A percentile compares a stretch with the other conserved stretches of the same genome.
Evolutionary conservation across 2,888 invertebrate species (phyloP).

Genomic region (Drosophila buzzatii): DNA sequence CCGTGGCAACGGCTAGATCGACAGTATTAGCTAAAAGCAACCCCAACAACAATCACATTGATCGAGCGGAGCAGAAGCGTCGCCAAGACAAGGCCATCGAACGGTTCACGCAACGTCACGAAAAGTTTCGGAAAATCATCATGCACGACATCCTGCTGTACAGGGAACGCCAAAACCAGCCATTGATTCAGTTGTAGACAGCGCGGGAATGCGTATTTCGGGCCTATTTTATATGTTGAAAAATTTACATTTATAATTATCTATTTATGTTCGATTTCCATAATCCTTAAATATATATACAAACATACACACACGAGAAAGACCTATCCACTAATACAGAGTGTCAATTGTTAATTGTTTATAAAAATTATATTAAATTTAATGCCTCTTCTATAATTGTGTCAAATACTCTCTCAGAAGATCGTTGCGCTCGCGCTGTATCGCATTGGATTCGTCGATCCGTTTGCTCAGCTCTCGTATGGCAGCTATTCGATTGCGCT

Average conservation of each 20-base stretch:
- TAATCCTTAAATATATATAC: slow-evolving; percentile 27
- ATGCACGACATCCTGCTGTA: slow-evolving; percentile 80
- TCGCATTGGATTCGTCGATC: slow-evolving; percentile 58
- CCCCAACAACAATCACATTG: slow-evolving; percentile 18
- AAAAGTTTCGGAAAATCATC: slow-evolving; percentile 76
- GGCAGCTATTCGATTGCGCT: slow-evolving; percentile 57
- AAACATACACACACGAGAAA: slow-evolving; percentile 1
- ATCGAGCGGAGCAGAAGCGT: slow-evolving; percentile 42
- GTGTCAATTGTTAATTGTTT: neutral
- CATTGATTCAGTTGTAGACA: slow-evolving; percentile 82
- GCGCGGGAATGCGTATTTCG: slow-evolving; percentile 21
- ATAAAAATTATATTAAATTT: slow-evolving; percentile 10
- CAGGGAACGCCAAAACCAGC: slow-evolving; percentile 74
- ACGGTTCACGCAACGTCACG: slow-evolving; percentile 75
- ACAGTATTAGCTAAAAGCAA: slow-evolving; percentile 54
- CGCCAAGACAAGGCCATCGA: slow-evolving; percentile 37
- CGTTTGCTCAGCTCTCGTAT: slow-evolving; percentile 57
- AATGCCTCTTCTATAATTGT: slow-evolving; percentile 41
- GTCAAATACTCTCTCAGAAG: slow-evolving; percentile 48
- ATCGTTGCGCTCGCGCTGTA: slow-evolving; percentile 60
- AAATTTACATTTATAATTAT: slow-evolving; percentile 35
- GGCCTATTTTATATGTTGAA: slow-evolving; percentile 15
- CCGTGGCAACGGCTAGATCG: slow-evolving; percentile 21
- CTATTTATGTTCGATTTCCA: slow-evolving; percentile 41
- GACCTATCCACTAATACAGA: slow-evolving; percentile 14